These are phyloP conservation scores for Verasper variegatus DNA, from an alignment of 2,113 vertebrate species.

Conservation along the genomic window DNA sequence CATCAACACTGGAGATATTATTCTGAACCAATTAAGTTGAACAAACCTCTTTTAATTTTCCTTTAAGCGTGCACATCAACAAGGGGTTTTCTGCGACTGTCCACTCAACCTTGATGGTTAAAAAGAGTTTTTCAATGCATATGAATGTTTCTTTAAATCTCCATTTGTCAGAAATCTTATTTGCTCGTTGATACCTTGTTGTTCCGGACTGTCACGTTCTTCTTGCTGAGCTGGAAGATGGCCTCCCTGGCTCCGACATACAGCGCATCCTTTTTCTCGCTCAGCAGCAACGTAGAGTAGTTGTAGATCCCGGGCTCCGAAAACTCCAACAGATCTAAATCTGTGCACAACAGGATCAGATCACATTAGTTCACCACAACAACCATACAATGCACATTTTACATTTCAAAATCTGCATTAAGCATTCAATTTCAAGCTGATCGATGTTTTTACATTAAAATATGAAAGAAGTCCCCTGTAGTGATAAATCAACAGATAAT, in stretches of 20 bases:
- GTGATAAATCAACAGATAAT: not conserved
- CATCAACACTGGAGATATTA: not conserved
- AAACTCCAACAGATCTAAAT: constrained; percentile 89
- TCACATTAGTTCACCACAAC: not conserved
- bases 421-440: too few relatives aligned
- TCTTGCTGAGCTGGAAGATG: constrained; percentile 89
- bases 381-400: not conserved
- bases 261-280: constrained; percentile 84
- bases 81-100: constrained; percentile 87
- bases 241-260: constrained; percentile 95
- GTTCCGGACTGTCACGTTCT: constrained; percentile 85
- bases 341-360: constrained; percentile 74
- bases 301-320: constrained; percentile 89
- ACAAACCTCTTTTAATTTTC: constrained; percentile 94
- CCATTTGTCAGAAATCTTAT: rapidly evolving
- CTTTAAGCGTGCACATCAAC: constrained; percentile 89
- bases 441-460: not conserved
- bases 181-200: constrained; percentile 84
- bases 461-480: too few relatives aligned
- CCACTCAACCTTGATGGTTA: constrained; percentile 86
- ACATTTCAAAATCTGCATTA: too few relatives aligned
- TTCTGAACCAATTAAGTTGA: not conserved
- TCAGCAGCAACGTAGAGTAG: constrained; percentile 93
- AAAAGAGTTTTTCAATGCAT: not conserved
- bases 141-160: not conserved